Evolutionary conservation across 1,140 invertebrate genomes (phyloP), one percentile per base, ranked within the genome.

Genomic region (Venturia canescens): DNA sequence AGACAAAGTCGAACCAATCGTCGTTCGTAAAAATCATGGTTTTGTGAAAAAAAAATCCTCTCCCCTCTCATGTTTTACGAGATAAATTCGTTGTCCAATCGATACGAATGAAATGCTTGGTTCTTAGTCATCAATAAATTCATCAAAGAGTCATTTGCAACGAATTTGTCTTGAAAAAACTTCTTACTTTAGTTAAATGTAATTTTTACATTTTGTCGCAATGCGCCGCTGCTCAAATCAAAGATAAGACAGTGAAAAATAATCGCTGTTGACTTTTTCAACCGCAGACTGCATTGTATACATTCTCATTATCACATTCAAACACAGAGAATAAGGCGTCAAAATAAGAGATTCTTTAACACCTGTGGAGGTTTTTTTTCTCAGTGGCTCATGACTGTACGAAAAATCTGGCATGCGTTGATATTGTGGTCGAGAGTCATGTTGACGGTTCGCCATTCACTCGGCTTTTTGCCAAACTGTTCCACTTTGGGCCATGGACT

Each of bases 401-500:
- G n/a, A n/a, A 23, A 21, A n/a, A 60, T 21, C 57, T 60, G 57
- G 57, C 57, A 60, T 60, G 18, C 57, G 23, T 60, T 60, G 57
- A 60, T 23, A 60, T 21, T 60, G 7, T 60, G 57, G 1, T n/a
- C 57, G n/a, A 60, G 18, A 60, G 21, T 60, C 57, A 60, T 60
- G 13, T 3, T 9, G 57, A 4, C 21, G 57, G 6, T 21, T 60
- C n/a, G 18, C 57, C 21, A 60, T 60, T 60, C 16, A 60, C 18
- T 60, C 57, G 57, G 57, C 57, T 60, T 4, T 60, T n/a, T 60
- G 57, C 57, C 57, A 60, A 60, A 60, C 18, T 60, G 21, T 60
- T 60, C 21, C 21, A 23, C 57, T 60, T 23, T 60, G 21, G 21
- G 57, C 57, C n/a, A 60, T 23, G 57, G n/a, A 60, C 57, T 60